Evolutionary conservation across 35 echinoderm and acorn worm species (phyloP), one percentile per base, ranked within the genome.

Genomic region (Apostichopus parvimensis): DNA sequence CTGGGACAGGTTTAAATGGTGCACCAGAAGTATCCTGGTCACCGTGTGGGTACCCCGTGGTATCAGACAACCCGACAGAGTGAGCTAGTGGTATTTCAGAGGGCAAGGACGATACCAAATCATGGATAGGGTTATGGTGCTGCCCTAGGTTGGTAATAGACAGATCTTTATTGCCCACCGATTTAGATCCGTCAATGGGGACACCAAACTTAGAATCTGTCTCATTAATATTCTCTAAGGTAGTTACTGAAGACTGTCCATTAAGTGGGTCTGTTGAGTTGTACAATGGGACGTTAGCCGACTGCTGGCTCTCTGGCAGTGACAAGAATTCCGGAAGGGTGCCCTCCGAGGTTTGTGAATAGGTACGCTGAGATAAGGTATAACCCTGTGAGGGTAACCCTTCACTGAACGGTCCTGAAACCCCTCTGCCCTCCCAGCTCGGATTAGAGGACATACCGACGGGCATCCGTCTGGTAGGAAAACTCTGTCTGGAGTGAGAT

Each of bases 321-420:
- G 79, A 82, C 2, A 53, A 82, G 54, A 82, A 82, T 12, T 56
- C 79, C 4, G 79, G 79, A 6, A 82, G 79, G 79, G 79, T 82
- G 7, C 55, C 79, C 55, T 82, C 25, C 5, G 79, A 55, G 17
- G 79, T 82, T 53, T 82, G 79, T 18, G 79, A 82, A 82, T 82
- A 82, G 18, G 79, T 82, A 82, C 34, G 79, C n/a, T 55, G 24
- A 82, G 79, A 82, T 54, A 56, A 82, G 6, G 18, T 45, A 9
- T 54, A 53, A 2, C 0, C 52, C 4, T 82, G 79, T 54, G 79
- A 82, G 13, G 78, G 22, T 14, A 34, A 26, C 34, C 20, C 11
- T 34, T 80, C 14, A 25, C 53, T 25, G 10, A 80, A 34, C 12
- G 79, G 55, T 17, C 7, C 18, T 13, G 52, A 82, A 82, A 54